Evolutionary conservation across 2,888 invertebrate genomes (phyloP).

Genomic region (Eretmocerus hayati): DNA sequence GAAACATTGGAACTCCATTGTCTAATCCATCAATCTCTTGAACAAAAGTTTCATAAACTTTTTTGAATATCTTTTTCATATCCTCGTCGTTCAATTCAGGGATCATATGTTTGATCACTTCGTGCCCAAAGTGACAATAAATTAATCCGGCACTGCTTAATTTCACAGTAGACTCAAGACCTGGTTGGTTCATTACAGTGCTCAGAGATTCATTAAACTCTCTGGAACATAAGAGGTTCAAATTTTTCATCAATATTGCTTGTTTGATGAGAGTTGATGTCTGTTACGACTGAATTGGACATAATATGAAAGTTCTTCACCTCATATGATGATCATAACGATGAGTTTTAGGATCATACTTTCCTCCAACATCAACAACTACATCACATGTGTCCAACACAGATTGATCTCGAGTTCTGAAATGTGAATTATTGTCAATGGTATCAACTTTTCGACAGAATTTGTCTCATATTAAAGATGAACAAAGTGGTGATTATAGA

Average conservation of each 20-base stretch:
- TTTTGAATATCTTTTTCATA: constrained; percentile 55
- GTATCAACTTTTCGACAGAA: constrained; percentile 2
- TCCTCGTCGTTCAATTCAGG: constrained; percentile 48
- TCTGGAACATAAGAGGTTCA: too few species aligned
- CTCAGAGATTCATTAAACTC: constrained; percentile 34
- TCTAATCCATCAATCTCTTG: constrained; percentile 95
- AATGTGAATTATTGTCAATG: too few species aligned
- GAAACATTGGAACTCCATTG: constrained; percentile 84
- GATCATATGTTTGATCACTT: constrained; percentile 61
- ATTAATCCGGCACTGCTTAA: constrained; percentile 93
- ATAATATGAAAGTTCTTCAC: constrained; percentile 26
- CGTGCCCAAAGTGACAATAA: constrained; percentile 82
- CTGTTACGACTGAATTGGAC: background rate
- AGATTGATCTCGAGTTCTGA: constrained; percentile 52
- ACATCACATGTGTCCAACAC: constrained; percentile 56
- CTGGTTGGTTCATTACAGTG: constrained; percentile 39
- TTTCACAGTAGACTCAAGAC: constrained; percentile 51
- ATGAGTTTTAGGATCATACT: constrained; percentile 67
- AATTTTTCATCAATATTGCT: too few species aligned
- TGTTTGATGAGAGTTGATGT: too few species aligned
- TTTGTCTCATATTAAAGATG: too few species aligned
- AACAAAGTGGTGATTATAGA: too few species aligned
- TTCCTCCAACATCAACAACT: constrained; percentile 90
- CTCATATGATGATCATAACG: constrained; percentile 95
- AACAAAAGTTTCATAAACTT: constrained; percentile 80